A percentile compares a stretch with the other conserved stretches of the same genome.
Conservation (phyloP, 2,797 vertebrate genomes). For the Psittacula echo region DNA sequence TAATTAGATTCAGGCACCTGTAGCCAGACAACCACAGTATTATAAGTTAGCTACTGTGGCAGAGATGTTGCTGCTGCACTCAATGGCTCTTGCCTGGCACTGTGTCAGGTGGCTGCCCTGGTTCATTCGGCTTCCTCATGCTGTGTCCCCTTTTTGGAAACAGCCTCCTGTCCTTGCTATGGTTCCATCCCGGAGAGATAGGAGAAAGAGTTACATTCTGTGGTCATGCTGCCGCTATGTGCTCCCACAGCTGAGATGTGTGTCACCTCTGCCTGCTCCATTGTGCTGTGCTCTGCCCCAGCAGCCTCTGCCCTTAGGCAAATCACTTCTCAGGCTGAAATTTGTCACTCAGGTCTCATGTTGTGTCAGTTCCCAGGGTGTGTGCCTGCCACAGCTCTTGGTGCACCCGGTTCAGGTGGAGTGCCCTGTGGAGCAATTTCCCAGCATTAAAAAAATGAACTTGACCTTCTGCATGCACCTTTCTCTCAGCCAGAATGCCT, state of each 20-base stretch:
- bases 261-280: neutral
- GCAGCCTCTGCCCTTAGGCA: neutral
- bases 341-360: rapidly evolving
- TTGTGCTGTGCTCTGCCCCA: neutral
- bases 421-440: neutral
- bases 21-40: constrained; percentile 9
- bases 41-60: neutral
- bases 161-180: neutral
- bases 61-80: neutral
- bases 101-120: neutral
- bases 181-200: rapidly evolving
- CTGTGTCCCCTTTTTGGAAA: neutral
- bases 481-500: neutral
- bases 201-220: neutral
- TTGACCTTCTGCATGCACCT: neutral
- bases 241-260: neutral
- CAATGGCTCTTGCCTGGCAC: neutral
- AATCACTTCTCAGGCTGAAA: neutral
- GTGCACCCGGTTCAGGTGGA: neutral
- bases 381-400: rapidly evolving
- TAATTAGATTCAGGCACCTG: constrained; percentile 59
- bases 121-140: neutral
- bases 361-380: neutral
- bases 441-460: neutral
- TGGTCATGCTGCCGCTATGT: neutral